Evolutionary conservation across 2,113 vertebrate species (phyloP).

Genomic region (Nansenia antarctica): DNA sequence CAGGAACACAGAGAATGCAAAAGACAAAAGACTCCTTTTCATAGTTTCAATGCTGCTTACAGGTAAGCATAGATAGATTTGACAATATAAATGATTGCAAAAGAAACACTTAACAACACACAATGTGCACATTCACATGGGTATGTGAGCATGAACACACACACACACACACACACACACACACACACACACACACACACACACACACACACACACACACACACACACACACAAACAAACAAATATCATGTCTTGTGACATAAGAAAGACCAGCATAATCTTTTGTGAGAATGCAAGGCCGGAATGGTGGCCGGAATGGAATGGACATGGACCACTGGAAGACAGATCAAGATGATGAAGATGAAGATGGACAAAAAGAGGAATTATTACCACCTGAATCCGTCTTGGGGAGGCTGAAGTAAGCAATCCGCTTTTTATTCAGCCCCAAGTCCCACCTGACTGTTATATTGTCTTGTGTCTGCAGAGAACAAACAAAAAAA

Average conservation of each 20-base stretch:
- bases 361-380: constrained; percentile 33
- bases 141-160: too few species aligned
- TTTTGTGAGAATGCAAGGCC: neutral
- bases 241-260: too few species aligned
- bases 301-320: neutral
- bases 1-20: constrained; percentile 8
- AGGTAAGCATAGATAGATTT: neutral
- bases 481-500: constrained; percentile 24
- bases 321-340: constrained; percentile 30
- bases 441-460: constrained; percentile 99
- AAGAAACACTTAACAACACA: too few species aligned
- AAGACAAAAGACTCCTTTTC: too few species aligned
- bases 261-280: neutral
- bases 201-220: neutral
- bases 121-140: too few species aligned
- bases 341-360: constrained; percentile 5
- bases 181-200: neutral
- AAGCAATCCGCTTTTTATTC: constrained; percentile 99
- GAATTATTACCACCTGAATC: constrained; percentile 90
- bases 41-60: too few species aligned
- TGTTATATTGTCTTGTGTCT: constrained; percentile 99
- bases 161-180: neutral
- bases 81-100: neutral
- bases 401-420: constrained; percentile 98
- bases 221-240: neutral